Conservation (phyloP, 2,797 vertebrate species). For the Ateles fusciceps region DNA sequence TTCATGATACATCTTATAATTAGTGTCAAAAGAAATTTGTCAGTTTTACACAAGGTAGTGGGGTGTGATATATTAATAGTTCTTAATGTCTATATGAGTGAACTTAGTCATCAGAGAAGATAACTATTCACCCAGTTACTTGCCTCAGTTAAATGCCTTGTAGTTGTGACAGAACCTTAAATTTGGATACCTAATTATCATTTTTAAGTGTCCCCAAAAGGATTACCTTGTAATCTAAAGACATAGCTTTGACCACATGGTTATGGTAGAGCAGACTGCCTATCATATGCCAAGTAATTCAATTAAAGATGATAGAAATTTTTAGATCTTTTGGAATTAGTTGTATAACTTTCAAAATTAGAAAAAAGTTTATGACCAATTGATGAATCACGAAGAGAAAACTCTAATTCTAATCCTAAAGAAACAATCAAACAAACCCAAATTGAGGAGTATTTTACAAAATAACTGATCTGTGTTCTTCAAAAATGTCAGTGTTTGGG, state of each 20-base stretch:
- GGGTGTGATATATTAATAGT: background rate
- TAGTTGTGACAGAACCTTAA: background rate
- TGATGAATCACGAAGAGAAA: background rate
- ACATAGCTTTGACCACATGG: background rate
- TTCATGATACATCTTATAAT: background rate
- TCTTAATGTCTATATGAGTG: background rate
- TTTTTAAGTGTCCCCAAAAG: background rate
- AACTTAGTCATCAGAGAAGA: background rate
- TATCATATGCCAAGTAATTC: background rate
- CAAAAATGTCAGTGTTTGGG: background rate
- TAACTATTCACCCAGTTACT: background rate
- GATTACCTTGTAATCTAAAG: background rate
- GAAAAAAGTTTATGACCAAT: background rate
- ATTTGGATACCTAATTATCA: background rate
- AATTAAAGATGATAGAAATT: background rate
- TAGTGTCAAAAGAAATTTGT: background rate
- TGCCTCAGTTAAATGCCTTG: background rate
- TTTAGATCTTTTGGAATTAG: slow-evolving; percentile 10
- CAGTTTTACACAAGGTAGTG: background rate
- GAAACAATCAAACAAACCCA: background rate
- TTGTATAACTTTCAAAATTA: background rate
- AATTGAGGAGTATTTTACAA: background rate
- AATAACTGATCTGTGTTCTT: background rate
- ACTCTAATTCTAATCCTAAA: background rate
- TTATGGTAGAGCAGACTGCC: background rate